Evolutionary conservation across 2,113 vertebrate genomes (phyloP).

Genomic region (Dasyurus viverrinus): DNA sequence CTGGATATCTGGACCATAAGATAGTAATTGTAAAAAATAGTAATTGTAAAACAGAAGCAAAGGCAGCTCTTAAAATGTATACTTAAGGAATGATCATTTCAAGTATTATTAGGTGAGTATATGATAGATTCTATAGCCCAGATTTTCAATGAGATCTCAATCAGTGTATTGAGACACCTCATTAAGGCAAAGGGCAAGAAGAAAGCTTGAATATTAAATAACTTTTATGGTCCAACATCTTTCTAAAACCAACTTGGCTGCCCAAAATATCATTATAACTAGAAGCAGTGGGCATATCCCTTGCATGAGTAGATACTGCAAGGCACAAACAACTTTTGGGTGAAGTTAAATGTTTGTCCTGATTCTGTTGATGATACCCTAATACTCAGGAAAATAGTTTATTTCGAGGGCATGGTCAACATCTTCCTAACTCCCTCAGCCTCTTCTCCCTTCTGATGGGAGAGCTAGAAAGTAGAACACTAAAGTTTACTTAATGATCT

Average conservation of each 20-base stretch:
- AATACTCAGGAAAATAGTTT: not conserved
- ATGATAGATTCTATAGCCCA: slow-evolving; percentile 58
- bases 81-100: slow-evolving; percentile 62
- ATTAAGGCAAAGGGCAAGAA: slow-evolving; percentile 55
- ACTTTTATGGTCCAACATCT: slow-evolving; percentile 50
- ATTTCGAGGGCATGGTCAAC: not conserved
- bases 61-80: slow-evolving; percentile 56
- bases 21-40: slow-evolving; percentile 57
- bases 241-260: slow-evolving; percentile 42
- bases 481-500: not conserved
- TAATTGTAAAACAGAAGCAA: slow-evolving; percentile 63
- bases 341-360: not conserved
- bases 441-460: not conserved
- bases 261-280: slow-evolving; percentile 31
- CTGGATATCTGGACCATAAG: slow-evolving; percentile 47
- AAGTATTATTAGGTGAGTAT: slow-evolving; percentile 72
- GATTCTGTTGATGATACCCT: not conserved
- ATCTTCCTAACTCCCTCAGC: not conserved
- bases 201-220: slow-evolving; percentile 70
- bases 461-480: not conserved
- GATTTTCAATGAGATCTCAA: slow-evolving; percentile 59
- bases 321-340: not conserved
- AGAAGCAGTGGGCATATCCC: not conserved
- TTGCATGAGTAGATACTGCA: not conserved
- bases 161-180: slow-evolving; percentile 62